Base-by-base conservation (phyloP, 2,113 vertebrate species). In the Aplodontia rufa region DNA sequence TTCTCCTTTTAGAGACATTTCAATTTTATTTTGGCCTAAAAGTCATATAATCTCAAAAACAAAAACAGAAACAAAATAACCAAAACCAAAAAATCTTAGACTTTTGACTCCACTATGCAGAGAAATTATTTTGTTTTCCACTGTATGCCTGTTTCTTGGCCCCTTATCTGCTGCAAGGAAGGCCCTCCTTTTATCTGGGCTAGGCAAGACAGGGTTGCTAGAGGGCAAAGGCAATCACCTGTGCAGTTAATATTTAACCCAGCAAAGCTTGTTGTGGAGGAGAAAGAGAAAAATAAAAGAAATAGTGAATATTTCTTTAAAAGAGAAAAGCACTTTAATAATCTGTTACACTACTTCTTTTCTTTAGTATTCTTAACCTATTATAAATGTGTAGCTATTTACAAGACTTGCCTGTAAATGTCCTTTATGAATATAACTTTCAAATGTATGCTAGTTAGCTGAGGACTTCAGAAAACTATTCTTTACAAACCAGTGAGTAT, bases 271-370 rank as follows among this genome's bases (percentile, higher is more conserved):
- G 13, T 30, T 87, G n/a, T 79, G 79, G 49, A 66, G 82, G 32
- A 82, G 45, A 62, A 85, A 78, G 12, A 68, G 68, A 17, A 87
- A 95, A 90, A 84, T 72, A 42, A 94, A 93, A 76, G n/a, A 74
- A 89, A 82, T 53, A 55, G 22, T 55, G 53, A 55, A 55, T 55
- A 55, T 22, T 55, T 22, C 22, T 55, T 55, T 51, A 51, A 55
- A 55, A 55, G 19, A 55, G 20, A 55, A 22, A 55, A 20, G 22
- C 8, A 6, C 22, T 55, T 55, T 22, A 55, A 55, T 55, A 55
- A 1, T 55, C 53, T 55, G 53, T 55, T 55, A 22, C 22, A 55
- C 20, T 55, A 55, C 22, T 55, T n/a, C n/a, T 55, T 55, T 55
- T 55, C 53, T 42, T 78, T 90, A 85, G 16, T 13, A 79, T 72